Percentiles rank a stretch among this genome's conserved stretches.
Conservation (phyloP, 2,797 vertebrate genomes). For the Tadarida brasiliensis region DNA sequence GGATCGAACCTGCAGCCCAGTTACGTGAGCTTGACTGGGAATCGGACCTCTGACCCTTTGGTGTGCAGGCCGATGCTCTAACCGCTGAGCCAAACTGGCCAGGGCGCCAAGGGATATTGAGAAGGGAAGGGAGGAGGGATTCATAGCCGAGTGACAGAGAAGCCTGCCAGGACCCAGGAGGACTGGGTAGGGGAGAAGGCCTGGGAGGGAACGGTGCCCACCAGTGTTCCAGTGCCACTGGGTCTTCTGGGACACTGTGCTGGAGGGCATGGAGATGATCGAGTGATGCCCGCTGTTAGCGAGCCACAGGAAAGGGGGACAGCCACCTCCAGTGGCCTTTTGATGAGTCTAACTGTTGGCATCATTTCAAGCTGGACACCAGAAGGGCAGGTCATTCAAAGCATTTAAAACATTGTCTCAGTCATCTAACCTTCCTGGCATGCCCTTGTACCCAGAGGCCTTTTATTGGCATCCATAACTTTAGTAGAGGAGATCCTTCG, state of each 20-base stretch:
- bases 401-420: not conserved
- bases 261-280: not conserved
- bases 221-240: not conserved
- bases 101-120: not conserved
- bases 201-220: not conserved
- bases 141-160: not conserved
- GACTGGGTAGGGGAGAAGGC: not conserved
- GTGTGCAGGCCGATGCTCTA: too few relatives aligned
- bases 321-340: not conserved
- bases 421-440: not conserved
- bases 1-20: too few relatives aligned
- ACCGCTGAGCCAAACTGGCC: too few relatives aligned
- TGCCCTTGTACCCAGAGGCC: not conserved
- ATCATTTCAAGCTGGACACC: not conserved
- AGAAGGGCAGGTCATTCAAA: not conserved
- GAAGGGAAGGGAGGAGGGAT: not conserved
- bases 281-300: fast-evolving
- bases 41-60: too few relatives aligned
- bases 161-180: not conserved
- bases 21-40: too few relatives aligned
- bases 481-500: not conserved
- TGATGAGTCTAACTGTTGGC: not conserved
- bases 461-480: not conserved
- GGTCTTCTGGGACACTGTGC: not conserved
- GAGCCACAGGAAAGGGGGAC: not conserved